These are phyloP conservation scores for Crambe crambe DNA, from an alignment of 37 sponge, comb jelly and placozoan species.

Conservation along the genomic window DNA sequence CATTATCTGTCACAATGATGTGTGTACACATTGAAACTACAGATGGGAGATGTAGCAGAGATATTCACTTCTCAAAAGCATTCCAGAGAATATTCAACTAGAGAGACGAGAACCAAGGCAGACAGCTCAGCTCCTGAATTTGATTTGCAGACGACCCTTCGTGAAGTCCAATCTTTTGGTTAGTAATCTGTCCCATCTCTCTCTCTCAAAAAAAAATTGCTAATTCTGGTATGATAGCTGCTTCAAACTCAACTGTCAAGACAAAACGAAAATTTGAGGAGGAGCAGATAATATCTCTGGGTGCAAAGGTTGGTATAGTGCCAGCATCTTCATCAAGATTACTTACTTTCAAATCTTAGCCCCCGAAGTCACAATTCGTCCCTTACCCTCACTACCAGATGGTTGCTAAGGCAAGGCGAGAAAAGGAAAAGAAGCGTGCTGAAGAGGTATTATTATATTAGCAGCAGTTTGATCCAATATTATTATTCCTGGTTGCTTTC, in stretches of 20 bases:
- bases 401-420: conserved; percentile 32
- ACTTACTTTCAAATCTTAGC: conserved; percentile 1
- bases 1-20: not conserved
- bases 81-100: not conserved
- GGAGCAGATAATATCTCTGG: conserved; percentile 32
- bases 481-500: not conserved
- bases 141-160: conserved; percentile 36
- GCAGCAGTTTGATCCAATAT: not conserved
- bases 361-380: conserved; percentile 25
- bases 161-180: conserved; percentile 56
- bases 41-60: conserved; percentile 52
- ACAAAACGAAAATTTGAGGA: conserved; percentile 27
- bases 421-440: conserved; percentile 25
- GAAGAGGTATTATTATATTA: conserved; percentile 22
- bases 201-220: not conserved
- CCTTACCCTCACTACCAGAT: conserved; percentile 56
- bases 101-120: not conserved
- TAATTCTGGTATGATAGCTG: conserved; percentile 5
- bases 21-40: not conserved
- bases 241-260: conserved; percentile 21
- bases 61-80: conserved; percentile 13
- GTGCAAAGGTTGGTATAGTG: conserved; percentile 39
- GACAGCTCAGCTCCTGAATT: conserved; percentile 17
- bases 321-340: not conserved
- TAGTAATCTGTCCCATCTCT: not conserved